A percentile compares a stretch with the other conserved stretches of the same genome.
These are phyloP conservation scores for Cololabis saira DNA, from an alignment of 2,113 vertebrate genomes.

Conservation along the genomic window DNA sequence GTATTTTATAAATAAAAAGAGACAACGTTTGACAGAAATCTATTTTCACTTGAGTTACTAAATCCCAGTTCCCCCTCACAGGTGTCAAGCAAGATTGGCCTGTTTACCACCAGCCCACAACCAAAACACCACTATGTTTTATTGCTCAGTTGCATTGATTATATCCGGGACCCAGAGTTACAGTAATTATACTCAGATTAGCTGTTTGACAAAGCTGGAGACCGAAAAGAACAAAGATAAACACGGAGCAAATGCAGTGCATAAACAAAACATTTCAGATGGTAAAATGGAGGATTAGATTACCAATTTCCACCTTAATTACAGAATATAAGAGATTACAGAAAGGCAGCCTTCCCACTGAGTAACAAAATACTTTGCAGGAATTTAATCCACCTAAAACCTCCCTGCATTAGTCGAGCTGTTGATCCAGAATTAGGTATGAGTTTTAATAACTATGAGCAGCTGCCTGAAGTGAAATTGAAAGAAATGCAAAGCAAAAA, in stretches of 20 bases:
- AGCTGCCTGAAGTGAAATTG: not conserved
- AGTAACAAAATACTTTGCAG: not conserved
- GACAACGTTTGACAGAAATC: constrained; percentile 11
- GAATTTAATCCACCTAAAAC: not conserved
- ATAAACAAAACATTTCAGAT: constrained; percentile 12
- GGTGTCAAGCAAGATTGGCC: not conserved
- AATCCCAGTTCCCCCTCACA: constrained; percentile 22
- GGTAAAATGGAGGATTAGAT: not conserved
- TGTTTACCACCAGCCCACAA: constrained; percentile 35
- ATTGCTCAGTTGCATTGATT: constrained; percentile 6
- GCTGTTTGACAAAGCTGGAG: constrained; percentile 21
- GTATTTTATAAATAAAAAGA: not conserved
- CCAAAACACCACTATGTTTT: constrained; percentile 41
- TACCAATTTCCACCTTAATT: constrained; percentile 2
- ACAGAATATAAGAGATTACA: not conserved
- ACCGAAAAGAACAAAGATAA: not conserved
- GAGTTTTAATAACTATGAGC: not conserved
- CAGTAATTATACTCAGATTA: not conserved
- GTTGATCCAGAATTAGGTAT: not conserved
- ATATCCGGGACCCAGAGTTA: not conserved
- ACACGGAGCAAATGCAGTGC: not conserved
- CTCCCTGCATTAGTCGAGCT: not conserved
- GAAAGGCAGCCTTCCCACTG: not conserved
- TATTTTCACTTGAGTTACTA: constrained; percentile 9
- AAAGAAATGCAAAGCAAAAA: too few relatives aligned